Percentiles rank a stretch among this genome's conserved stretches.
Evolutionary conservation across 2,888 invertebrate genomes (phyloP).

Genomic region (Amphipoea lucens): DNA sequence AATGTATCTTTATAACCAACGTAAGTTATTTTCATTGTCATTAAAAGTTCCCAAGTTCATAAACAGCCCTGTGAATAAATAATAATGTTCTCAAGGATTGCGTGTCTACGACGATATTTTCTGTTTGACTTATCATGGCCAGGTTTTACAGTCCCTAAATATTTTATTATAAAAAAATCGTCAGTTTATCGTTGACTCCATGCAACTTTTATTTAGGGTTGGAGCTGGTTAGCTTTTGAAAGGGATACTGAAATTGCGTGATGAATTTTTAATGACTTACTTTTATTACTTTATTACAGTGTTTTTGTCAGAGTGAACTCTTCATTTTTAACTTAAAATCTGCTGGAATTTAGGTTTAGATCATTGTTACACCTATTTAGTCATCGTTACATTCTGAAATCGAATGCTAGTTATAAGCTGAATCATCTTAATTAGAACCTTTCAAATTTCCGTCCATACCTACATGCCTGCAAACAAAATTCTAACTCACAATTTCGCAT

Average conservation of each 20-base stretch:
- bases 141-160: conserved; percentile 70
- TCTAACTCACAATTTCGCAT: background rate
- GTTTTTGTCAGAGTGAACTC: background rate
- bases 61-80: conserved; percentile 83
- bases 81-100: conserved; percentile 78
- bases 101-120: conserved; percentile 76
- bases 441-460: background rate
- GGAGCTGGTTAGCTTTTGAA: conserved; percentile 27
- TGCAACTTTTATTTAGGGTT: conserved; percentile 52
- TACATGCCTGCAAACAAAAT: background rate
- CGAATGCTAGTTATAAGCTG: background rate
- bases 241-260: conserved; percentile 50
- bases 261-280: conserved; percentile 48
- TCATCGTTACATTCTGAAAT: background rate
- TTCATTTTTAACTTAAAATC: background rate
- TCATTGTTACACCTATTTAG: background rate
- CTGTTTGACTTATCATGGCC: conserved; percentile 70
- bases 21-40: conserved; percentile 83
- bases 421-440: background rate
- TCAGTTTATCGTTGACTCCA: conserved; percentile 49
- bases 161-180: conserved; percentile 63
- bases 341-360: background rate
- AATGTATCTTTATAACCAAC: conserved; percentile 83
- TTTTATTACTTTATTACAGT: conserved; percentile 18
- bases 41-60: conserved; percentile 85